Percentiles rank a stretch among this genome's conserved stretches.
Conservation (phyloP, 2,797 vertebrate genomes). For the Ctenopoma kingsleyae region DNA sequence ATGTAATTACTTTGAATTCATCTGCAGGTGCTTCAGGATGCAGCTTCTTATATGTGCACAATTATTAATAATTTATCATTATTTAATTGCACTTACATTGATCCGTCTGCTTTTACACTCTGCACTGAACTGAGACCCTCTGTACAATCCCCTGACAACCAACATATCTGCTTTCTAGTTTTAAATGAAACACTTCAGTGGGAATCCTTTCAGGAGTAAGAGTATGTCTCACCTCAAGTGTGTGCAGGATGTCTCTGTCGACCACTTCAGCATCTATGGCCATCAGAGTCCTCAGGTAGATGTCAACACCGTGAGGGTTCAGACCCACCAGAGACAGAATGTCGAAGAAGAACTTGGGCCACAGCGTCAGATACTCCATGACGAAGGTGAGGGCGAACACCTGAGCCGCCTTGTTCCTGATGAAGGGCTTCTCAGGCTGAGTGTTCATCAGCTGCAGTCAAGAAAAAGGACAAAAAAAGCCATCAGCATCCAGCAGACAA, state of each 20-base stretch:
- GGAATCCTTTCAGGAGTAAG: not conserved
- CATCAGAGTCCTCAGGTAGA: constrained; percentile 97
- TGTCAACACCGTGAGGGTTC: constrained; percentile 93
- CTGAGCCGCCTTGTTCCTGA: constrained; percentile 98
- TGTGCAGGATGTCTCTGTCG: constrained; percentile 94
- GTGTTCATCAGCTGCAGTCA: constrained; percentile 88
- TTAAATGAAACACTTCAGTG: no score
- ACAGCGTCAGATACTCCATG: constrained; percentile 94
- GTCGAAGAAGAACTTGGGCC: constrained; percentile 99
- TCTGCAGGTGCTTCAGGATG: not conserved
- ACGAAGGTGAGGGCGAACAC: constrained; percentile 96
- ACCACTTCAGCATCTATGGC: constrained; percentile 97
- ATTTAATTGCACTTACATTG: no score
- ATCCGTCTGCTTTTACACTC: no score
- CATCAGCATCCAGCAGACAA: no score
- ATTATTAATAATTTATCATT: no score
- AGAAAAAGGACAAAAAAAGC: not conserved
- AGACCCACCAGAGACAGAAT: constrained; percentile 94
- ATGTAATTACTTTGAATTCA: no score
- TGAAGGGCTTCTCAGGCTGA: constrained; percentile 95
- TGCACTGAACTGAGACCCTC: not conserved
- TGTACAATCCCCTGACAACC: not conserved
- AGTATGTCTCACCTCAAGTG: constrained; percentile 86
- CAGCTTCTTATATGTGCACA: not conserved
- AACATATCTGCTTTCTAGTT: no score